Evolutionary conservation across 2,888 invertebrate genomes (phyloP), one percentile per base, ranked within the genome.

Genomic region (Tinea pellionella): DNA sequence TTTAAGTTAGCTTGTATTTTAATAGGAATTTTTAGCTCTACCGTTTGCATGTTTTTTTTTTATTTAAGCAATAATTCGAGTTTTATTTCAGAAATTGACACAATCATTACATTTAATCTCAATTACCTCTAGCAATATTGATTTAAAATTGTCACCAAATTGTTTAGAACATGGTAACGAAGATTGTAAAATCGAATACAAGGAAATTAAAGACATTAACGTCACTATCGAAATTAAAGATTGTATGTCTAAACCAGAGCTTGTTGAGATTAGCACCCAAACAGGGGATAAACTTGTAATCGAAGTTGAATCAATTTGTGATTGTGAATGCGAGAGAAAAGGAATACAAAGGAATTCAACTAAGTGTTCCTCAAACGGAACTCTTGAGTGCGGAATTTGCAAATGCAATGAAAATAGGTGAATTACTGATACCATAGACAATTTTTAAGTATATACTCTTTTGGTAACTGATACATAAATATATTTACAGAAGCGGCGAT

Each of bases 251-350:
- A 1, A 57, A 32, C 11, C 57, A 2, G 32, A 32, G 7, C 1
- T 32, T n/a, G 19, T 32, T 57, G 57, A 30, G 30, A 57, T 57
- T 2, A 29, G 32, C 11, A 9, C 53, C 1, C 53, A 53, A n/a
- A 32, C 32, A 12, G 15, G 19, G n/a, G 95, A 95, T 69, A 89
- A 88, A 63, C 76, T 96, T 15, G 78, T 72, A 1, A 81, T 96
- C 42, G 87, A 92, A 55, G 71, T 96, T 42, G 89, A 92, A 63
- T 86, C 93, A n/a, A 77, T 91, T 42, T 96, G 96, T 71, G 89
- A 92, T 64, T 96, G 96, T 73, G 88, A 89, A 7, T 96, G 96
- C 76, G 94, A 93, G 69, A 79, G 77, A 57, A 19, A 57, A 72
- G 62, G 68, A 41, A 72, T 67, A 65, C 69, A 72, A 43, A 59